Percentiles rank a stretch among this genome's conserved stretches.
These are phyloP conservation scores for Platalea minor DNA, from an alignment of 2,797 vertebrate species.

Conservation along the genomic window DNA sequence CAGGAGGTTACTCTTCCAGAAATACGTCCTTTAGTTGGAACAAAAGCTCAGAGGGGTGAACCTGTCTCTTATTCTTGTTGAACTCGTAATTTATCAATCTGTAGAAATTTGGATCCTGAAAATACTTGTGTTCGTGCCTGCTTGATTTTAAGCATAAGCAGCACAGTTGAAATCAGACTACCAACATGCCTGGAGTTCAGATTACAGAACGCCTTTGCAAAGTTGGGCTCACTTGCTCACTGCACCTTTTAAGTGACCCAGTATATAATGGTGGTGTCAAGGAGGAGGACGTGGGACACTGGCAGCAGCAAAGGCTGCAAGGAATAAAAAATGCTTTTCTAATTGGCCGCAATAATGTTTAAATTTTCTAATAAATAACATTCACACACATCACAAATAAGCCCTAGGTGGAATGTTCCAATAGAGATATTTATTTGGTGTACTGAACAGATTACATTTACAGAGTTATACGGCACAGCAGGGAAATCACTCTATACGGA, in stretches of 20 bases:
- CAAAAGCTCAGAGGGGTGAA: neutral
- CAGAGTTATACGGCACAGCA: constrained; percentile 2
- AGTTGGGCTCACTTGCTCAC: neutral
- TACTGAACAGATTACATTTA: constrained; percentile 13
- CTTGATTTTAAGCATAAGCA: neutral
- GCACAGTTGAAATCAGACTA: neutral
- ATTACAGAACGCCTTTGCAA: neutral
- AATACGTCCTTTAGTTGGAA: neutral
- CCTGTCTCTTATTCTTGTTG: neutral
- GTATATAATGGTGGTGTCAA: neutral
- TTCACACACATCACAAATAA: neutral
- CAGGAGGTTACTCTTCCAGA: neutral
- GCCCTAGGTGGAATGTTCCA: constrained; percentile 37
- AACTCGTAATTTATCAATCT: neutral
- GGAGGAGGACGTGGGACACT: neutral
- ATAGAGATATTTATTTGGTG: constrained; percentile 14
- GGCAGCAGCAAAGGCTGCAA: neutral
- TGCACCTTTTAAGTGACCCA: neutral
- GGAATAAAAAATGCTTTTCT: constrained; percentile 39
- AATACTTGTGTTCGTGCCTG: neutral
- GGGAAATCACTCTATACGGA: constrained; percentile 28
- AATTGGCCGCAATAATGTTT: constrained; percentile 45
- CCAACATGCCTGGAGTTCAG: neutral
- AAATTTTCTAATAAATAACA: constrained; percentile 52
- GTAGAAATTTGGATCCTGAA: neutral